Conservation (phyloP, 2,888 invertebrate genomes). For the Helobdella robusta region DNA sequence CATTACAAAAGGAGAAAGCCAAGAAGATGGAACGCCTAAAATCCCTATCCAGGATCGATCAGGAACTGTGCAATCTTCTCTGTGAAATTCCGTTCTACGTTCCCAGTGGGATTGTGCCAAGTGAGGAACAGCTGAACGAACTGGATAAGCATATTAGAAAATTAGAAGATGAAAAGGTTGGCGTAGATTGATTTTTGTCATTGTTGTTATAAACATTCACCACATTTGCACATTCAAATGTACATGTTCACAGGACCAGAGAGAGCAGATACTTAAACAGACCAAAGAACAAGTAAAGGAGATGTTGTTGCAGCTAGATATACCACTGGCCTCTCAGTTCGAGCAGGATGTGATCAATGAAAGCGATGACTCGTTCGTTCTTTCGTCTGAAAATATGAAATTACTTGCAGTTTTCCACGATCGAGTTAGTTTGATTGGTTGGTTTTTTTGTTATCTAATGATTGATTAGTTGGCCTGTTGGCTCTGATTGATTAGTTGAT, state of each 20-base stretch:
- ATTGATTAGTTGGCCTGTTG: too few species aligned
- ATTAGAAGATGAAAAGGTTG: constrained; percentile 18
- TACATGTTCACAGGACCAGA: constrained; percentile 16
- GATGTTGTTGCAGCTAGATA: background rate
- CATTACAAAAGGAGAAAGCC: constrained; percentile 4
- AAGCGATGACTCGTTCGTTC: background rate
- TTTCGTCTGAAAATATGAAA: constrained; percentile 16
- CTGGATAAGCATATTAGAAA: constrained; percentile 14
- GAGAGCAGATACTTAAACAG: constrained; percentile 6
- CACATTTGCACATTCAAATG: too few species aligned
- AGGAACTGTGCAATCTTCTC: constrained; percentile 10
- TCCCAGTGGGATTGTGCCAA: constrained; percentile 14
- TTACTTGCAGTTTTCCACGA: constrained; percentile 17
- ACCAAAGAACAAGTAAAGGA: background rate
- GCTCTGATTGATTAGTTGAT: too few species aligned
- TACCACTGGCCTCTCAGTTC: constrained; percentile 1
- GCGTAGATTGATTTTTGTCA: background rate
- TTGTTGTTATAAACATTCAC: too few species aligned
- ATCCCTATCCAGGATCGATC: constrained; percentile 5
- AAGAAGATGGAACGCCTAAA: background rate
- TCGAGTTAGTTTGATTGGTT: constrained; percentile 5
- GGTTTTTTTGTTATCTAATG: too few species aligned
- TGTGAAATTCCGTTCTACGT: constrained; percentile 15
- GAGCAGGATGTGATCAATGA: constrained; percentile 21
- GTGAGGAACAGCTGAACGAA: constrained; percentile 4